These are phyloP conservation scores for Crocidura indochinensis DNA, from an alignment of 2,797 vertebrate species.

Conservation along the genomic window DNA sequence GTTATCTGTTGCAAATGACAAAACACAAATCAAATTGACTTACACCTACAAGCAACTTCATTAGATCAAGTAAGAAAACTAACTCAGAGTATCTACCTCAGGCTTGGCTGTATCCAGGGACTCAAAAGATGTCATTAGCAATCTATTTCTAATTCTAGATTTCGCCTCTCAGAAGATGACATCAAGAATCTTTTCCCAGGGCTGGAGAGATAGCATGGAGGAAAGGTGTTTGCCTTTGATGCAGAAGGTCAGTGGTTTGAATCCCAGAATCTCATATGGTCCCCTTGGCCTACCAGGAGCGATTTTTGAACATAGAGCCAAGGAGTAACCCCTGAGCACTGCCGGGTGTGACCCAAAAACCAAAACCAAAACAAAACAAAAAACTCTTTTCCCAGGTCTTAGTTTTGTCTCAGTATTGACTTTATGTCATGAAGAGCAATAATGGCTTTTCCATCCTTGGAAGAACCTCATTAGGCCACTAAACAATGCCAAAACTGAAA, in stretches of 20 bases:
- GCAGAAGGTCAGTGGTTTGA: too few species aligned
- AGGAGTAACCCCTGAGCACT: too few species aligned
- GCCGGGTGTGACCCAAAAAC: too few species aligned
- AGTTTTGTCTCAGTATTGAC: background rate
- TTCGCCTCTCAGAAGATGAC: background rate
- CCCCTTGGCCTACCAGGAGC: too few species aligned
- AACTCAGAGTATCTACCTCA: background rate
- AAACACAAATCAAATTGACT: slow-evolving; percentile 28
- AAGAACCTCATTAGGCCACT: background rate
- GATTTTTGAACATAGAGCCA: too few species aligned
- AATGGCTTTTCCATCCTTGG: background rate
- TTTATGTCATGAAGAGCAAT: background rate
- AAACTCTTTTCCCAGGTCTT: background rate
- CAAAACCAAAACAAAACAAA: too few species aligned
- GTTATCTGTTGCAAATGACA: slow-evolving; percentile 29
- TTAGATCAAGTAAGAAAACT: background rate
- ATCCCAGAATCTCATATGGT: too few species aligned
- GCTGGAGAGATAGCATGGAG: too few species aligned
- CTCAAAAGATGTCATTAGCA: slow-evolving; percentile 4
- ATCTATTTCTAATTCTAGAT: background rate
- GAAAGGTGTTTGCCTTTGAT: too few species aligned
- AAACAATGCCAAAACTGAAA: background rate
- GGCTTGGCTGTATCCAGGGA: background rate
- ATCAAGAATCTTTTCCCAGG: background rate
- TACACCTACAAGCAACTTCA: background rate